These are phyloP conservation scores for Phrixothrix hirtus DNA, from an alignment of 2,888 invertebrate species.

Conservation along the genomic window DNA sequence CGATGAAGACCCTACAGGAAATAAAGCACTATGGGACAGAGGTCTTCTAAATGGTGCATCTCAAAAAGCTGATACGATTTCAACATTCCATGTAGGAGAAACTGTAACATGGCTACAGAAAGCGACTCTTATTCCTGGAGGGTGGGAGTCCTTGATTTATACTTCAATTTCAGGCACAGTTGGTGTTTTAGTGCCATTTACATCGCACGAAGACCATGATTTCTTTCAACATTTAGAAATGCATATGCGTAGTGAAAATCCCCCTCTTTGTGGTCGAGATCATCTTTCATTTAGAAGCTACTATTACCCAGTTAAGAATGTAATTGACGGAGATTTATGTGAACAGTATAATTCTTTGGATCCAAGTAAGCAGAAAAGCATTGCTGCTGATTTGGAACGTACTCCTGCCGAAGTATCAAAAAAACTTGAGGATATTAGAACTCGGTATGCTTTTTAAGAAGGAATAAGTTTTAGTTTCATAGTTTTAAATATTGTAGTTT, in stretches of 20 bases:
- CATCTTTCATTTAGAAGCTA: conserved; percentile 96
- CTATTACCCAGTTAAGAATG: conserved; percentile 97
- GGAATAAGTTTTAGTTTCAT: too few relatives aligned
- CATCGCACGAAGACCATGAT: conserved; percentile 96
- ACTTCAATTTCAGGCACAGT: conserved; percentile 94
- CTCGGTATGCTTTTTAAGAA: conserved; percentile 94
- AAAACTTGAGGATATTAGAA: conserved; percentile 97
- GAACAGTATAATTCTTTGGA: conserved; percentile 98
- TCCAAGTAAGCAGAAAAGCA: conserved; percentile 89
- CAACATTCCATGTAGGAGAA: conserved; percentile 96
- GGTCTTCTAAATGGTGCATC: conserved; percentile 92
- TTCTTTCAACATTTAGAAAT: conserved; percentile 99
- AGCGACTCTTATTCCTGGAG: conserved; percentile 95
- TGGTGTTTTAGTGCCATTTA: conserved; percentile 91
- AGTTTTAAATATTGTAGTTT: too few relatives aligned
- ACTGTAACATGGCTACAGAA: conserved; percentile 94
- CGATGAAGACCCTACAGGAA: conserved; percentile 99
- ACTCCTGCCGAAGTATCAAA: conserved; percentile 97
- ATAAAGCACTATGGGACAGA: conserved; percentile 94
- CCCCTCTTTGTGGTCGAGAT: conserved; percentile 95
- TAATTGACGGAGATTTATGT: conserved; percentile 98
- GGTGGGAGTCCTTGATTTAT: conserved; percentile 95
- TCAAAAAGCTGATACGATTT: conserved; percentile 92
- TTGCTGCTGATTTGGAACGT: conserved; percentile 91
- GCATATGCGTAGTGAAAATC: conserved; percentile 98